Base-by-base conservation (phyloP, 2,888 invertebrate species). In the Lycia hirtaria region DNA sequence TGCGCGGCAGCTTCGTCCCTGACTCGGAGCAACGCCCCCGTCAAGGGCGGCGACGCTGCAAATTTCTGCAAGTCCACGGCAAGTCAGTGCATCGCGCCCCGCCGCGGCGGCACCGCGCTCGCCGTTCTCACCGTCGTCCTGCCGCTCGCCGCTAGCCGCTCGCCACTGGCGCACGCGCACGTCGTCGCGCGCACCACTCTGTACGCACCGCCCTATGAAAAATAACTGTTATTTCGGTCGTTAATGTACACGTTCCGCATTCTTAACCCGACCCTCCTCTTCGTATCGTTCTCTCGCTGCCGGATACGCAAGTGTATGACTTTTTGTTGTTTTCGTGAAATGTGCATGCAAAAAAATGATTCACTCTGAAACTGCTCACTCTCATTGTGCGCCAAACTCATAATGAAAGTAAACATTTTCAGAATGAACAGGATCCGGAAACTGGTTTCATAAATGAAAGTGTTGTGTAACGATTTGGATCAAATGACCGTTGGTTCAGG, bases 1-100 rank as follows among this genome's bases (percentile, higher is more conserved):
- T 88, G 90, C 90, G 90, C 89, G 83, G 81, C 80, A 74, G 77
- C 80, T 85, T 83, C 89, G 91, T 91, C 90, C 91, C 92, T 91
- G 91, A 87, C 80, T 81, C 85, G 87, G 92, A 88, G 89, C 92
- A 92, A 91, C 91, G 92, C 88, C 92, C 92, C 89, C 88, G 91
- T 90, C 91, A 92, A 91, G 92, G 92, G 92, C 92, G 92, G 89
- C 91, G 89, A 88, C 90, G 90, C 79, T 83, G 90, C 91, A 91
- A 91, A 91, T 88, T 92, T 91, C 83, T 91, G 91, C 91, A 91
- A 91, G 89, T 88, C 88, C 85, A 83, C 77, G 78, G 85, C 85
- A 81, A 85, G 80, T 87, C 90, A 90, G 89, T 91, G 91, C 91
- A 92, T 88, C 89, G 88, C 85, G 90, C 86, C 87, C 85, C 88